Base-by-base conservation (phyloP, 1,140 invertebrate genomes). In the Drosophila tropicalis region DNA sequence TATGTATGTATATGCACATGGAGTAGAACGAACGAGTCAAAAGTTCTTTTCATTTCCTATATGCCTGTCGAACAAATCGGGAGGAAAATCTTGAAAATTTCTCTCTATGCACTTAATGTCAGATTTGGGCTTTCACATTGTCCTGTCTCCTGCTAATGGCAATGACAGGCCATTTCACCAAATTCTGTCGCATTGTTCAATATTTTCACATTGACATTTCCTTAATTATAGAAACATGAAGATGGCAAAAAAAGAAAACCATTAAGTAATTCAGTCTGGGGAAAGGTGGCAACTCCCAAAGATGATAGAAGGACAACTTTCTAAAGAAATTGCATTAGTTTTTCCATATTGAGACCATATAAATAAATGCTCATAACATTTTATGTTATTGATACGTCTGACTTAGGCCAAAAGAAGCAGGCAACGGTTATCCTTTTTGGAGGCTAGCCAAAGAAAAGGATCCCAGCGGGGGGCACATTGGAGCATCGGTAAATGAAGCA, bases 401-500 rank as follows among this genome's bases (percentile, higher is more conserved):
- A 63, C 17, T 19, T 51, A 4, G 47, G 47, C 41, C 65, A 85
- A 86, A 74, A 29, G 74, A 67, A 58, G 57, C 79, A 72, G 69
- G 72, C 70, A 79, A 76, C 66, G 68, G 64, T 32, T 19, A 5
- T 36, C 56, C 32, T 17, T 36, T 29, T 13, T 58, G 29, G 17
- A 58, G 56, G 13, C 65, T 56, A 78, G 81, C 47, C 76, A 85
- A 78, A 51, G 44, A 22, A 51, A 12, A 22, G 10, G 15, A 51
- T 51, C 44, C 17, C 1, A 44, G 29, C 5, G 29, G 29, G 91
- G 90, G 84, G n/a, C 44, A n/a, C 44, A 22, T 51, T 51, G 17
- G 12, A 51, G 9, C 44, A 22, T 51, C 44, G 44, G 75, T 90
- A 91, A 91, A 91, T 91, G 90, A 91, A 91, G 90, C 81, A 81